Base-by-base conservation (phyloP, 2,797 vertebrate genomes). In the Xyrichtys novacula region DNA sequence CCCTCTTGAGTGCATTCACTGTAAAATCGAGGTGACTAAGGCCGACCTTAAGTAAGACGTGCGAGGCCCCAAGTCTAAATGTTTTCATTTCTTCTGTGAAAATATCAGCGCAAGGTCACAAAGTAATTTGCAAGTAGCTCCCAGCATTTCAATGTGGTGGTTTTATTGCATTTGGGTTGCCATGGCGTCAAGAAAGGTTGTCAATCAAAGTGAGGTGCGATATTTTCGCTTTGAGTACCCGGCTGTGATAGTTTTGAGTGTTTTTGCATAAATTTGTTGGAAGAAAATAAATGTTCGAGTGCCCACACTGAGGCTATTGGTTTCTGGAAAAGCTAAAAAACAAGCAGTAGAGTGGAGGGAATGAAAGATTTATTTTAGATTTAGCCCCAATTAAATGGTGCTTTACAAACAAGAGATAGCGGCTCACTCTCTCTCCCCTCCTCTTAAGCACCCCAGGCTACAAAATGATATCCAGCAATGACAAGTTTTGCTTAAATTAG, bases 81-180 rank as follows among this genome's bases (percentile, higher is more conserved):
- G 38, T 77, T 83, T 77, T 60, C 17, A 54, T 38, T 55, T 34
- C 6, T 34, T 19, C 39, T 15, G 28, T 31, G 7, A 31, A 61
- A 53, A 52, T 31, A 38, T 60, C 44, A 26, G 25, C 4, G 12
- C 44, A 53, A 50, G 49, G 49, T 78, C 32, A 52, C 50, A 25
- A n/a, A 32, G 40, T 56, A 15, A 59, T 65, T 38, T 69, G 40
- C 61, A 53, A n/a, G 55, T 12, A 63, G 22, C 62, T 72, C 25
- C 39, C 42, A 31, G 23, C 25, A 17, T 63, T 19, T 68, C 6
- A 61, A 19, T 54, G 46, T 3, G 49, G 38, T 23, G 9, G 10
- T 36, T 3, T 6, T 25, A 5, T 40, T 36, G 32, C 28, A 6
- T 59, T 52, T 19, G 4, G 6, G 36, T 25, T 19, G 0, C 52